Base-by-base conservation (phyloP, 64 coral and sea anemone species). In the Dendrophyllia cribrosa region DNA sequence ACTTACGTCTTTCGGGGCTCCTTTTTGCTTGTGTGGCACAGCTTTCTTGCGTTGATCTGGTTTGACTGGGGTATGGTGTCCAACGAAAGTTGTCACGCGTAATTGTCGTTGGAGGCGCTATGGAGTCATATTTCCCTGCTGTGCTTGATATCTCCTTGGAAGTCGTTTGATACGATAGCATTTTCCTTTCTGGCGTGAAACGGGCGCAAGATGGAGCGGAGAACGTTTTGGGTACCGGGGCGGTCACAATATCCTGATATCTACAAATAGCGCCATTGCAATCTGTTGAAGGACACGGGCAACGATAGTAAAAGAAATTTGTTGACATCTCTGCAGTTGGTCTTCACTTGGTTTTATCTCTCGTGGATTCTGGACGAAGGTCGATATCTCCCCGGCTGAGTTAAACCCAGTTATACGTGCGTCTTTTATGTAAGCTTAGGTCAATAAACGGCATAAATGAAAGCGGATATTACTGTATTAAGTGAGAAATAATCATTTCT, bases 251-350 rank as follows among this genome's bases (percentile, higher is more conserved):
- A 56, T 97, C 95, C 34, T 83, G 82, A 43, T 97, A 97, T 71
- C 95, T 89, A 23, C 95, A 94, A 51, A 91, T 70, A 3, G 88
- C 66, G 2, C 88, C 83, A 19, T 83, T 79, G 61, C 75, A 87
- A 62, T 97, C 95, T 49, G 59, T 86, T 6, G 93, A 91, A 19
- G 95, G 91, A 58, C 95, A 97, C 55, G 92, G 95, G 3, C 87
- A 94, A 11, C 88, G 87, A 60, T 91, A 97, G 65, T 97, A 97
- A 9, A 93, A 78, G 64, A 91, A 94, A 3, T 88, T 94, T 3
- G 82, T 85, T 20, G 92, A 66, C 95, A 96, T 96, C 22, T 69
- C 50, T 22, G 10, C 52, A 14, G 45, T 48, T 45, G 46, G 34
- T 34, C 34, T 72, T 10, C 7, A 74, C 15, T 87, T 52, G 55